A percentile compares a stretch with the other conserved stretches of the same genome.
These are phyloP conservation scores for Dendropsophus ebraccatus DNA, from an alignment of 2,113 vertebrate species.

Conservation along the genomic window DNA sequence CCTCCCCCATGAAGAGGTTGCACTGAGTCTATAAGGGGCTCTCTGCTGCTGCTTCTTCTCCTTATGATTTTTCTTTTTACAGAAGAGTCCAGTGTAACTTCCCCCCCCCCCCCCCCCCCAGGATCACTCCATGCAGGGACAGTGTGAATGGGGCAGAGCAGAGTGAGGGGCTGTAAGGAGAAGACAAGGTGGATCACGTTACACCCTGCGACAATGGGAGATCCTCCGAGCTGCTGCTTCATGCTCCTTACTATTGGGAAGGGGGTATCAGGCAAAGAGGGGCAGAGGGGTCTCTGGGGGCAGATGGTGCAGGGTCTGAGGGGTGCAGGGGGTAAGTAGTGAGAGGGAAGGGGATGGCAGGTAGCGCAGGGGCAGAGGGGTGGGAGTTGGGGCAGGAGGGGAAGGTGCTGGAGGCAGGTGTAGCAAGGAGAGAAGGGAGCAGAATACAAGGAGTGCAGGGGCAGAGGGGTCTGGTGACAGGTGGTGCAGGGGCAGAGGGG, in stretches of 20 bases:
- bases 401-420: too few relatives aligned
- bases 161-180: conserved; percentile 68
- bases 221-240: conserved; percentile 67
- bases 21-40: neutral
- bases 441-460: too few relatives aligned
- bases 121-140: conserved; percentile 56
- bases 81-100: conserved; percentile 56
- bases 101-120: conserved; percentile 30
- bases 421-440: too few relatives aligned
- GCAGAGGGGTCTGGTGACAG: too few relatives aligned
- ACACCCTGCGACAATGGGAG: conserved; percentile 63
- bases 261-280: neutral
- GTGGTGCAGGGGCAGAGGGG: too few relatives aligned
- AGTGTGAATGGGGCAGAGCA: conserved; percentile 73
- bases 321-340: too few relatives aligned
- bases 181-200: conserved; percentile 74
- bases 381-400: too few relatives aligned
- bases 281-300: neutral
- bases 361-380: too few relatives aligned
- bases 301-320: too few relatives aligned
- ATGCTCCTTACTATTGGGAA: conserved; percentile 72
- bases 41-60: neutral
- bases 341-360: too few relatives aligned
- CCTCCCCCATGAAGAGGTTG: neutral
- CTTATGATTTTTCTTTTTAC: neutral